Base-by-base conservation (phyloP, 2,888 invertebrate genomes). In the Mylabris sibirica region DNA sequence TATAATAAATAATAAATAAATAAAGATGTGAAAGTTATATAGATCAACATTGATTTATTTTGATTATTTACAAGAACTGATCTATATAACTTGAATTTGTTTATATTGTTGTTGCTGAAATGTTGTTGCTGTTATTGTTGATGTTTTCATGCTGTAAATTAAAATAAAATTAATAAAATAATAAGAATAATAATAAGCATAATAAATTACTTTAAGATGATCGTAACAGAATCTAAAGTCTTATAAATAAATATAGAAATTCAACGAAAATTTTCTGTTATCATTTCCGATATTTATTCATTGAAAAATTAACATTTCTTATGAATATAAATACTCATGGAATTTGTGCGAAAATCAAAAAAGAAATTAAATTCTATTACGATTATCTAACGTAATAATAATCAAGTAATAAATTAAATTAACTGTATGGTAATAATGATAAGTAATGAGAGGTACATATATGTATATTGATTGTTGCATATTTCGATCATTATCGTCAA, bases 51-150 rank as follows among this genome's bases (percentile, higher is more conserved):
- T 20, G 3, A 11, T 49, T 62, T 53, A 24, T 38, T 64, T 59
- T 11, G 9, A 34, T 57, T 30, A 17, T 30, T 20, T 20, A 22
- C 9, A 24, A 6, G 8, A 2, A 44, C 30, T n/a, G 59, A 70
- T 74, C 77, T 77, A 75, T 76, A 76, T 77, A 77, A 79, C 76
- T 77, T 76, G 78, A 72, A 62, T 72, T 71, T 71, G 74, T 79
- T 79, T 77, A 80, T 78, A 82, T 83, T 82, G 84, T 84, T 84
- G 83, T 83, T 83, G 84, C 83, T 82, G 77, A 78, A 81, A 80
- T 82, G 83, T 84, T 84, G 83, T 83, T 84, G 84, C 82, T 84
- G 83, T 84, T 83, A 84, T 83, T 84, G 84, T 84, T 84, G 79
- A 82, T 83, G 82, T 81, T 81, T 80, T 78, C 78, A 75, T 72